Percentiles rank a stretch among this genome's conserved stretches.
phyloP scores from a whole-genome alignment of 1,140 invertebrate genomes.

The Calosoma granatense region DNA sequence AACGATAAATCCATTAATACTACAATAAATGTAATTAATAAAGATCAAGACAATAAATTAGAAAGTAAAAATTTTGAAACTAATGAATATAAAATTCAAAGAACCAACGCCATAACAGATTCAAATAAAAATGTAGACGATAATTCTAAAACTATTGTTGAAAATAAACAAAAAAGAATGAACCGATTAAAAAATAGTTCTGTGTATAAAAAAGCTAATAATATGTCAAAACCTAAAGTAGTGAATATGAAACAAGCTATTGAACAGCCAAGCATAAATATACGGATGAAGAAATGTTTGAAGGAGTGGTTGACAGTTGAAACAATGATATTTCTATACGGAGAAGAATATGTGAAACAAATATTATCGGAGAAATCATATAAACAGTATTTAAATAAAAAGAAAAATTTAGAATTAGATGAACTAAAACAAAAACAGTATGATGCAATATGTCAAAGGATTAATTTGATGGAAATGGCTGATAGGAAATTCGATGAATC shows the following conservation, averaged over 20 bases:
- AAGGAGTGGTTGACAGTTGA: constrained; percentile 50
- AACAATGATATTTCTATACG: constrained; percentile 42
- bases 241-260: constrained; percentile 11
- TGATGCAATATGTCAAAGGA: constrained; percentile 40
- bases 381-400: constrained; percentile 40
- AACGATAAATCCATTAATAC: too few relatives aligned
- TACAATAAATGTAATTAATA: too few relatives aligned
- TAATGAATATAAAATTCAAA: too few relatives aligned
- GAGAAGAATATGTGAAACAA: constrained; percentile 43
- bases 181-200: constrained; percentile 8
- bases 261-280: too few relatives aligned
- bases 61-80: too few relatives aligned
- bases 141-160: constrained; percentile 17
- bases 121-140: neutral
- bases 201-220: constrained; percentile 15
- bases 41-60: too few relatives aligned
- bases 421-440: constrained; percentile 34
- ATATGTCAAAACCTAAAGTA: constrained; percentile 12
- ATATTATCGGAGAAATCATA: constrained; percentile 44
- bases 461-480: constrained; percentile 44
- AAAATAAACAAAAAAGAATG: constrained; percentile 15
- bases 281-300: constrained; percentile 42
- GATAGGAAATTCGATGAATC: constrained; percentile 38
- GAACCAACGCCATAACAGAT: too few relatives aligned
- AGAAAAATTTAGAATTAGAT: constrained; percentile 25